Evolutionary conservation across 2,797 vertebrate species (phyloP).

Genomic region (Sphenodon punctatus): DNA sequence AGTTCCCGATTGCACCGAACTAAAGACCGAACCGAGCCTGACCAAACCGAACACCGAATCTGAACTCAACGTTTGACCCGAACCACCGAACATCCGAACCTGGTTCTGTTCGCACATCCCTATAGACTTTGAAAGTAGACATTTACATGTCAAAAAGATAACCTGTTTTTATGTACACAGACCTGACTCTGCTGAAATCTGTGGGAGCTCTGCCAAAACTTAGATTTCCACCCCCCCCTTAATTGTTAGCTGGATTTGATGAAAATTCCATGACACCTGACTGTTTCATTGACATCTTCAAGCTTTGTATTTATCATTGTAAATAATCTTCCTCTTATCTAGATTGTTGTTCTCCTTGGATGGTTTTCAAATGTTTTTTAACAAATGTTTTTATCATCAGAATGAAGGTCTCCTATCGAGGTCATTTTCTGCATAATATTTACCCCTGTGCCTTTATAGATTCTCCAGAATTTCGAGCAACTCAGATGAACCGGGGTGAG

Average conservation of each 20-base stretch:
- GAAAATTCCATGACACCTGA: background rate
- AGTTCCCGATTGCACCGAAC: too few species aligned
- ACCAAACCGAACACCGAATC: too few species aligned
- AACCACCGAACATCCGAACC: too few species aligned
- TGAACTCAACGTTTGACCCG: too few species aligned
- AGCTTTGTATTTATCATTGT: accelerated
- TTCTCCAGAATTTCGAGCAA: conserved; percentile 98
- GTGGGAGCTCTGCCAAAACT: background rate
- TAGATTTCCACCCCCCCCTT: too few species aligned
- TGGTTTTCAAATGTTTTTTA: conserved; percentile 32
- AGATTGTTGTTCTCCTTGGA: background rate
- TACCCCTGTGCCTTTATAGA: conserved; percentile 97
- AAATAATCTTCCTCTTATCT: background rate
- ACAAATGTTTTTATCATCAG: conserved; percentile 77
- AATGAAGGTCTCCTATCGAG: conserved; percentile 98
- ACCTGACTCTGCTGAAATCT: background rate
- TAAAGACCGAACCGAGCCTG: too few species aligned
- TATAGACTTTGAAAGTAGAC: too few species aligned
- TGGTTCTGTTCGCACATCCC: too few species aligned
- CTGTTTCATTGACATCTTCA: background rate
- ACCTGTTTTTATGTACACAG: background rate
- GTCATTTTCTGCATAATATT: conserved; percentile 99
- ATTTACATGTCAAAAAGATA: too few species aligned
- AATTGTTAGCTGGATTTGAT: background rate
- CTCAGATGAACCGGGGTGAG: conserved; percentile 93